phyloP scores from a whole-genome alignment of 2,113 vertebrate genomes.

The Centropus unirufus region DNA sequence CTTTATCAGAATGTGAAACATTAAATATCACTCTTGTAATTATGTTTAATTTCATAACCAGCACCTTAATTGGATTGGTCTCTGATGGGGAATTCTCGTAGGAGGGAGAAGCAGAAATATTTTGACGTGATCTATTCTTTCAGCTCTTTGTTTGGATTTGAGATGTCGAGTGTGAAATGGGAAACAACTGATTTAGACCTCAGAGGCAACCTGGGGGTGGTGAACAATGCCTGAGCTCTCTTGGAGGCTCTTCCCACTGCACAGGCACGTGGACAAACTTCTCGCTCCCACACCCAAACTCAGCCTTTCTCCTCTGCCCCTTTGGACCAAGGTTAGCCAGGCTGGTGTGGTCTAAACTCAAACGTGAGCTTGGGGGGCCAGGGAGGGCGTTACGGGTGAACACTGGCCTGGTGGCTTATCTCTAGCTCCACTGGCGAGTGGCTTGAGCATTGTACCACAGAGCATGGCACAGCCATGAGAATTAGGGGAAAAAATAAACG shows the following conservation, averaged over 20 bases:
- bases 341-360: neutral
- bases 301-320: neutral
- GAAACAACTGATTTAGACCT: constrained; percentile 22
- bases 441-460: neutral
- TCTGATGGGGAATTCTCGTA: constrained; percentile 59
- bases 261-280: neutral
- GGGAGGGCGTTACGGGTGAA: neutral
- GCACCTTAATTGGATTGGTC: constrained; percentile 69
- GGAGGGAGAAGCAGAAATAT: constrained; percentile 62
- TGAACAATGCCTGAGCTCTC: neutral
- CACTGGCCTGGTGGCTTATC: neutral
- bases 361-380: neutral
- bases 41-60: constrained; percentile 70
- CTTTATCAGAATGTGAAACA: constrained; percentile 62
- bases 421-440: neutral
- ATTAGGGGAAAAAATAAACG: neutral
- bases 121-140: constrained; percentile 52
- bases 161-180: constrained; percentile 26
- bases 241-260: neutral
- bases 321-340: neutral
- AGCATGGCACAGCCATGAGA: neutral
- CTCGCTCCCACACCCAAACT: fast-evolving
- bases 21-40: constrained; percentile 56
- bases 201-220: neutral
- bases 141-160: constrained; percentile 44